Percentiles rank a stretch among this genome's conserved stretches.
These are phyloP conservation scores for Exephanes ischioxanthus DNA, from an alignment of 2,888 invertebrate species.

Conservation along the genomic window DNA sequence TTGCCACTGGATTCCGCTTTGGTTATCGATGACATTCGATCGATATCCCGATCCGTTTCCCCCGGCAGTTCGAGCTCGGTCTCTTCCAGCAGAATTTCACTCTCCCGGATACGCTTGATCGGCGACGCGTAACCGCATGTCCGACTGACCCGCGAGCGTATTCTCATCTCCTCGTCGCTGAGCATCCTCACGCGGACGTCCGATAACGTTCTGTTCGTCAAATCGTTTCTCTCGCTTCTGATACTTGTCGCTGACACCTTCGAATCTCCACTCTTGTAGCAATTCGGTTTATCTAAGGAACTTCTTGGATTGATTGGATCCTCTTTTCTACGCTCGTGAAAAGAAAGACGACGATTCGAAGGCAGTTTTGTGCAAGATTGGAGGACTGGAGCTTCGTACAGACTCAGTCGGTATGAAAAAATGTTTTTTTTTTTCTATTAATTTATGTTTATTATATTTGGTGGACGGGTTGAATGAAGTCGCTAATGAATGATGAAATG, in stretches of 20 bases:
- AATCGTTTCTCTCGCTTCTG: background rate
- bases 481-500: no score
- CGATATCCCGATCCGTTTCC: background rate
- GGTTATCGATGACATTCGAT: background rate
- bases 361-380: background rate
- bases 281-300: background rate
- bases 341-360: background rate
- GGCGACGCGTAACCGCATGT: conserved; percentile 10
- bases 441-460: no score
- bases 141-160: conserved; percentile 16
- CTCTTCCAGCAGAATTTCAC: conserved; percentile 21
- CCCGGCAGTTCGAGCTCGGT: background rate
- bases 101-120: conserved; percentile 49
- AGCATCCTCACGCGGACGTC: conserved; percentile 36
- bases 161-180: conserved; percentile 28
- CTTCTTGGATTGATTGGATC: background rate
- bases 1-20: conserved; percentile 16
- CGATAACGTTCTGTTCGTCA: conserved; percentile 2
- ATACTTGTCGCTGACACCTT: background rate
- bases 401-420: background rate
- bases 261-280: background rate
- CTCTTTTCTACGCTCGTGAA: conserved; percentile 50
- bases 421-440: no score
- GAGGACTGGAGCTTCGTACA: background rate
- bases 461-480: no score